These are phyloP conservation scores for Hyles lineata DNA, from an alignment of 2,888 invertebrate species.

Conservation along the genomic window DNA sequence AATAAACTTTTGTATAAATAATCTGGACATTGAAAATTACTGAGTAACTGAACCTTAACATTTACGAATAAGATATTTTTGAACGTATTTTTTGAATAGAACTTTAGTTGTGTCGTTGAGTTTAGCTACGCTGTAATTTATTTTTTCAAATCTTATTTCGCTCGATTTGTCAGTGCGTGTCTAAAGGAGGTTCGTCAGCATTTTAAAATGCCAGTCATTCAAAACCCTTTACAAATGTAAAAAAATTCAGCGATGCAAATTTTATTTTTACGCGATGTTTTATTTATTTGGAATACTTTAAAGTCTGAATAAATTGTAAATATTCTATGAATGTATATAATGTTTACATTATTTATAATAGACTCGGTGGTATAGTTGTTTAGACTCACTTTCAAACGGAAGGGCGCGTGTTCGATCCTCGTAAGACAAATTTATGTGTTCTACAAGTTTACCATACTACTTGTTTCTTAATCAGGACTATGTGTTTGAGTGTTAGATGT, in stretches of 20 bases:
- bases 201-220: constrained; percentile 12
- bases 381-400: too few relatives aligned
- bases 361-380: too few relatives aligned
- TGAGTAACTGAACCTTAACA: neutral
- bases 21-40: neutral
- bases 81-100: neutral
- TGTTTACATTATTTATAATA: neutral
- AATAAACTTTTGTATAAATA: neutral
- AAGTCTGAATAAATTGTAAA: neutral
- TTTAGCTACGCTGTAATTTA: constrained; percentile 11
- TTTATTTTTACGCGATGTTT: constrained; percentile 10
- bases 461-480: too few relatives aligned
- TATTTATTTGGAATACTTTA: neutral
- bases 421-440: too few relatives aligned
- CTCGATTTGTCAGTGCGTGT: constrained; percentile 23
- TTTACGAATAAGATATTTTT: neutral
- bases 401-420: too few relatives aligned
- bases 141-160: constrained; percentile 18
- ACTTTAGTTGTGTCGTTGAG: neutral
- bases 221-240: constrained; percentile 16
- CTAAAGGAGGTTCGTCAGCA: constrained; percentile 14
- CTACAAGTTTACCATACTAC: too few relatives aligned
- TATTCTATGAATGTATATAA: neutral
- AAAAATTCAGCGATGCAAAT: constrained; percentile 1
- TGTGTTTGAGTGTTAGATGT: too few relatives aligned